Evolutionary conservation across 2,797 vertebrate genomes (phyloP).

Genomic region (Eremophila alpestris): DNA sequence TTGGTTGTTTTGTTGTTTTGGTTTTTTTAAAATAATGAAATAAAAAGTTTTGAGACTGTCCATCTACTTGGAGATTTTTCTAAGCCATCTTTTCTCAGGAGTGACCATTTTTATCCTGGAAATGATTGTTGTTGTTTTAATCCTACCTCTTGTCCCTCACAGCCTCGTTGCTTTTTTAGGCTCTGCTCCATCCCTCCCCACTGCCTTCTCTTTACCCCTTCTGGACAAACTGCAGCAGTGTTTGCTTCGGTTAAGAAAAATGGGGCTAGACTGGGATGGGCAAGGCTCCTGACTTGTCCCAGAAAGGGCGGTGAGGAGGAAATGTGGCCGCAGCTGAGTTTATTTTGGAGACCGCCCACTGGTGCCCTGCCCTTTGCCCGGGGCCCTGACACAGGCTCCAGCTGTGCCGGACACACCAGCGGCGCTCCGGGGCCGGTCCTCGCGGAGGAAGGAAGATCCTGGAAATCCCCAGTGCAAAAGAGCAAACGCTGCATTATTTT

Average conservation of each 20-base stretch:
- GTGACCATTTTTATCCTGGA: not conserved
- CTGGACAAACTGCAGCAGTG: not conserved
- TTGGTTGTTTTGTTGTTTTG: too few species aligned
- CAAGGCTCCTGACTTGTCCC: not conserved
- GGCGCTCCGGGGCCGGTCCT: accelerated
- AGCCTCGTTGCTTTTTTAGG: not conserved
- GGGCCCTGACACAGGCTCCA: not conserved
- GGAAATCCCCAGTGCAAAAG: not conserved
- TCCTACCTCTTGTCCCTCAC: not conserved
- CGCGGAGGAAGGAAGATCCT: not conserved
- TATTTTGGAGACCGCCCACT: not conserved
- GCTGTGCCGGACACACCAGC: not conserved
- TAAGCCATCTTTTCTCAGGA: not conserved
- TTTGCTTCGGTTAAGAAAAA: not conserved
- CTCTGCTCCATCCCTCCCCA: not conserved
- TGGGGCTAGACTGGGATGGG: not conserved
- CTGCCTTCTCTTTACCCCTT: not conserved
- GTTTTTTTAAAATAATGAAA: not conserved
- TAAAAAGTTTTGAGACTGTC: not conserved
- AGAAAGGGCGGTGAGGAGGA: not conserved
- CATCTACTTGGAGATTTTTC: not conserved
- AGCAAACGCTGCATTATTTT: not conserved
- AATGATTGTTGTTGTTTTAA: not conserved
- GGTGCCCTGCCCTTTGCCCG: not conserved
- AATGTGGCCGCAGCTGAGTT: not conserved